These are phyloP conservation scores for Aphidius colemani DNA, from an alignment of 2,888 invertebrate species.

Conservation along the genomic window DNA sequence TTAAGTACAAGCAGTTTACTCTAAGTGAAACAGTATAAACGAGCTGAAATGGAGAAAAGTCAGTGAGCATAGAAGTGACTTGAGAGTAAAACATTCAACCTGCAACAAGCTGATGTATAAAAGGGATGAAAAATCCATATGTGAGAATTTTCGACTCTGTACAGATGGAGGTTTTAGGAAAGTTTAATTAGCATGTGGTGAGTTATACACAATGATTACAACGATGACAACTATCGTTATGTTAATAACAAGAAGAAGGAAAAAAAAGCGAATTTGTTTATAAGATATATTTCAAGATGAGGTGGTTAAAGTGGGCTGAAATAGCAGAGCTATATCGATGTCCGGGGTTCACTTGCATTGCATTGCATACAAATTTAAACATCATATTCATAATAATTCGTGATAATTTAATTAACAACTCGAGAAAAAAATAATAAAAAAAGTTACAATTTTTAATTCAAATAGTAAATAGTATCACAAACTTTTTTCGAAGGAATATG, in stretches of 20 bases:
- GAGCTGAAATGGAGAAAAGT: too few relatives aligned
- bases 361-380: slow-evolving; percentile 38
- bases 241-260: slow-evolving; percentile 9
- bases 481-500: too few relatives aligned
- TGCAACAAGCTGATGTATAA: background rate
- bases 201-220: background rate
- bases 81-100: too few relatives aligned
- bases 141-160: background rate
- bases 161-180: slow-evolving; percentile 1
- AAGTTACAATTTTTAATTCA: too few relatives aligned
- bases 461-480: too few relatives aligned
- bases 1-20: slow-evolving; percentile 21
- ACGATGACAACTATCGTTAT: too few relatives aligned
- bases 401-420: too few relatives aligned
- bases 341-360: slow-evolving; percentile 50
- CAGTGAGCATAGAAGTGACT: too few relatives aligned
- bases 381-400: too few relatives aligned
- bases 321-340: slow-evolving; percentile 54
- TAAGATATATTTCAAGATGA: background rate
- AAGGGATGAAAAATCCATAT: background rate
- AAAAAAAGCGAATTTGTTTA: too few relatives aligned
- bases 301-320: slow-evolving; percentile 44
- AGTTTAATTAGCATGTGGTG: slow-evolving; percentile 24
- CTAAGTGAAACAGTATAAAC: background rate
- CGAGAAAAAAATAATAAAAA: too few relatives aligned